Base-by-base conservation (phyloP, 2,888 invertebrate species). In the Polydrusus cervinus region DNA sequence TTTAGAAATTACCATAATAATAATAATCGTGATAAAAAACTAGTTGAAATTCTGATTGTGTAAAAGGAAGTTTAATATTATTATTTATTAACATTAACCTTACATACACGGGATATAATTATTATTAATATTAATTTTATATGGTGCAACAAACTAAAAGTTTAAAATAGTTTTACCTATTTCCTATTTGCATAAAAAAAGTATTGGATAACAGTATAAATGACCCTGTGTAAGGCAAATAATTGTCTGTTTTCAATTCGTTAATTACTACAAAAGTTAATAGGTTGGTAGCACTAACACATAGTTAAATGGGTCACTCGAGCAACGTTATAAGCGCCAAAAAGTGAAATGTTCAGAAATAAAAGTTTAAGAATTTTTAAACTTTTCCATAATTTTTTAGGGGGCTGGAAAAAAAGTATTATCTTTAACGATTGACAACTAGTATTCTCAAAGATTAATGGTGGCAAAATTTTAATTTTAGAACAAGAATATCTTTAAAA, bases 81-180 rank as follows among this genome's bases (percentile, higher is more conserved):
- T 34, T 34, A 34, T 45, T 49, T 49, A 49, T 16, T 49, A 49
- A n/a, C 14, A 14, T 49, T 49, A 49, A 49, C 47, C 47, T 49
- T 49, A 49, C 16, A 49, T 9, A 49, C 13, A 16, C 16, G 16
- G 16, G 1, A 49, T 49, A n/a, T n/a, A n/a, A n/a, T n/a, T n/a
- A 45, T 45, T 45, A 49, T 49, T 49, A 2, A 16, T 49, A 18
- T 49, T 49, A 6, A 49, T 49, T 49, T n/a, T 49, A 49, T 49
- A 20, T 51, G 51, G 51, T 47, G 47, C 47, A 47, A 47, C n/a
- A 47, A 47, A 47, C 47, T 43, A 47, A 47, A 47, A 16, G 6
- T 20, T 20, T 18, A n/a, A 51, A 51, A 51, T 51, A 51, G 51
- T 3, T 20, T 20, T 20, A 25, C n/a, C n/a, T n/a, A n/a, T n/a